These are phyloP conservation scores for Todiramphus chloris DNA, from an alignment of 2,113 vertebrate genomes.

Conservation along the genomic window DNA sequence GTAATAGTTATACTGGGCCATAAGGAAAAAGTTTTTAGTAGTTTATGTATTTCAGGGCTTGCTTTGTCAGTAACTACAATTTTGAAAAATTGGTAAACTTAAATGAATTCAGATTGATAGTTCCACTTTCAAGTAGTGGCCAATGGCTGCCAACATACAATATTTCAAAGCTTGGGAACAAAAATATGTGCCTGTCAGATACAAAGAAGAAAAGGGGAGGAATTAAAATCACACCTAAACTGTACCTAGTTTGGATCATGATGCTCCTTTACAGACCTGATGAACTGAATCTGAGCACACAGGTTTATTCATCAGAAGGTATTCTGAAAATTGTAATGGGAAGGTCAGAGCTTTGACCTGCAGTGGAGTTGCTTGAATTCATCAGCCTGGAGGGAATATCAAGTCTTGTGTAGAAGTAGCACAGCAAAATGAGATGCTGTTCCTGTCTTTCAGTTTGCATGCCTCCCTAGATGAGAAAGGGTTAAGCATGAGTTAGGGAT, in stretches of 20 bases:
- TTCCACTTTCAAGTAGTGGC: neutral
- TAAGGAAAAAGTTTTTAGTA: neutral
- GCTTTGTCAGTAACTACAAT: neutral
- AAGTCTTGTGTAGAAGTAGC: neutral
- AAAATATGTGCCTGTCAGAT: neutral
- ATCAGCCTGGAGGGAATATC: neutral
- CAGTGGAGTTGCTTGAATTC: neutral
- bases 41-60: neutral
- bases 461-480: constrained; percentile 11
- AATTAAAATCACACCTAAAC: neutral
- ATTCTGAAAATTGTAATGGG: neutral
- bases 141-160: neutral
- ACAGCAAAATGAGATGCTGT: neutral
- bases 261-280: neutral
- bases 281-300: neutral
- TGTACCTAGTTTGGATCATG: neutral
- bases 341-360: neutral
- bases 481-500: constrained; percentile 35
- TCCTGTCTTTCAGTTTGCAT: neutral
- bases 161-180: neutral
- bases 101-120: neutral
- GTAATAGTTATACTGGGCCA: neutral
- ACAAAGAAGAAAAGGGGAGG: neutral
- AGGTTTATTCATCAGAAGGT: neutral
- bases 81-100: neutral